Base-by-base conservation (phyloP, 2,888 invertebrate genomes). In the Aleiodes testaceus region DNA sequence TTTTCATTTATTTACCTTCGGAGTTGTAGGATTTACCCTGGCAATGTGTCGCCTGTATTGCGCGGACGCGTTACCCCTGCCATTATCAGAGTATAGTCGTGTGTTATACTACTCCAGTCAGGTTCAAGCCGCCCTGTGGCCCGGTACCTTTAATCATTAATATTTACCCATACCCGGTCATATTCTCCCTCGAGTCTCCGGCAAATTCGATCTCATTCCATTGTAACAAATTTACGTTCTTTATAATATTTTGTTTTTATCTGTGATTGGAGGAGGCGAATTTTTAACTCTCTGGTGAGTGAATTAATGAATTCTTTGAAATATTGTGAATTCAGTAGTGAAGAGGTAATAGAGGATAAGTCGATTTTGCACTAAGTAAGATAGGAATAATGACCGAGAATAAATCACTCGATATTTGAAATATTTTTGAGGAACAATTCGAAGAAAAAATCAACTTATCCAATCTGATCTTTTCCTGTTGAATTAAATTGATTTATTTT, bases 51-150 rank as follows among this genome's bases (percentile, higher is more conserved):
- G 72, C 55, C 68, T 61, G 72, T 72, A 75, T 69, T 77, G 77
- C 76, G 77, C 77, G 76, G 75, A 66, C 75, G 78, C 76, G 69
- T 72, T 75, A 70, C 75, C 77, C 75, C 74, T 66, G 73, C 68
- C 70, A 52, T 50, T 73, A 61, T 66, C 65, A 70, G 69, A 69
- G 72, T 36, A 36, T 36, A 67, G 67, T 42, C 52, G 55, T 66
- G n/a, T 66, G 36, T 36, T 36, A 59, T n/a, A 30, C 55, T 70
- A 22, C 73, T 77, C 77, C 78, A 78, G 78, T 78, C 71, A 72
- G 74, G 64, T 74, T 75, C 74, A 73, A 72, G 73, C 78, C 78
- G 76, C 76, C 74, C 69, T 72, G 63, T 67, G 70, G 71, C 69
- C 72, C 75, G 76, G 73, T 77, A 36, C 36, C 36, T 36, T 66